These are phyloP conservation scores for Lithobius niger DNA, from an alignment of 1,140 invertebrate species.

Conservation along the genomic window DNA sequence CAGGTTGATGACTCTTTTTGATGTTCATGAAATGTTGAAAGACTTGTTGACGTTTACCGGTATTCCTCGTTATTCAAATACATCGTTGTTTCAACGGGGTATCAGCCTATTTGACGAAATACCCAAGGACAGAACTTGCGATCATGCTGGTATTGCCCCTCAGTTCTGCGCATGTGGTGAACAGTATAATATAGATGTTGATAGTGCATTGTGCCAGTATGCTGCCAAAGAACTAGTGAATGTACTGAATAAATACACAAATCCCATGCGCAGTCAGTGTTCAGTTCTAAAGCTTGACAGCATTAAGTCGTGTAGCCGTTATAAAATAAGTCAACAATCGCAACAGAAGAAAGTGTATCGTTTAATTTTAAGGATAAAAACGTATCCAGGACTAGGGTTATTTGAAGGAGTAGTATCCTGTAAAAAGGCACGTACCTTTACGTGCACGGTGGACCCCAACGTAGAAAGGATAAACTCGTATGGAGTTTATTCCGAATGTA, in stretches of 20 bases:
- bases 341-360: neutral
- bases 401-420: no score
- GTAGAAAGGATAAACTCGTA: no score
- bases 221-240: neutral
- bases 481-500: no score
- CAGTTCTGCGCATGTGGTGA: slow-evolving; percentile 42
- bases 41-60: slow-evolving; percentile 20
- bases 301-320: neutral
- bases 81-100: slow-evolving; percentile 19
- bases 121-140: slow-evolving; percentile 29
- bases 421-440: no score
- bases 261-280: neutral
- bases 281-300: neutral
- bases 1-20: slow-evolving; percentile 34
- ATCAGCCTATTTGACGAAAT: slow-evolving; percentile 29
- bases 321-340: neutral
- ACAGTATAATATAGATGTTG: neutral
- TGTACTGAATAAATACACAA: neutral
- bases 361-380: neutral
- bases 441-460: no score
- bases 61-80: slow-evolving; percentile 10
- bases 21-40: slow-evolving; percentile 34
- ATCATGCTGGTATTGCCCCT: slow-evolving; percentile 33
- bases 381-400: neutral
- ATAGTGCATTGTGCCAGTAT: neutral